Evolutionary conservation across 2,888 invertebrate species (phyloP), one percentile per base, ranked within the genome.

Genomic region (Acleris laterana): DNA sequence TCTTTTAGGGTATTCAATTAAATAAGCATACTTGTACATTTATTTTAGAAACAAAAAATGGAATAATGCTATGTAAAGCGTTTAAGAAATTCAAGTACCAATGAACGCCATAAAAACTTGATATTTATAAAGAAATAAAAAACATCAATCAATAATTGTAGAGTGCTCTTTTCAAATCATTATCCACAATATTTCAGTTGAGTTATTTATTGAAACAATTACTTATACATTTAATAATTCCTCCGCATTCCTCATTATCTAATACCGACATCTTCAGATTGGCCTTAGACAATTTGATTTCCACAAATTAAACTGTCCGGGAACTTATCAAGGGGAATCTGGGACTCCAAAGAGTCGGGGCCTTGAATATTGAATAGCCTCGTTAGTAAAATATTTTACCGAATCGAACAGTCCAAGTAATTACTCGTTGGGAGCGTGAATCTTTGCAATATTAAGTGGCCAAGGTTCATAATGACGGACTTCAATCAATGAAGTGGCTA

Each of bases 351-450:
- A 85, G 83, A 81, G 77, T 75, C 75, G 75, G 71, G 82, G 77
- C 76, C 80, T 76, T 88, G 87, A 88, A 88, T 89, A 88, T 88
- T 89, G 85, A 88, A 87, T 85, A 85, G 84, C 75, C 75, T 82
- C 76, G 82, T 82, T 85, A 81, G 78, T 86, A 83, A 86, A 88
- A 87, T 85, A 89, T 87, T 87, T 85, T 81, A 79, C 61, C 80
- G 77, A 83, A 85, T 84, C 80, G 80, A 83, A 83, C 78, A 66
- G 77, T 72, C 70, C 70, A 70, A 80, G 82, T 87, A 86, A 87
- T 84, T 85, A 84, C 79, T 77, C 74, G 74, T 75, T 76, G 71
- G 74, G 76, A 72, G 73, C 76, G 78, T 76, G 78, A 80, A 79
- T 80, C 77, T 72, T 72, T 70, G 72, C 71, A 76, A 75, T 81